Base-by-base conservation (phyloP, 2,113 vertebrate genomes). In the Cinclus cinclus region DNA sequence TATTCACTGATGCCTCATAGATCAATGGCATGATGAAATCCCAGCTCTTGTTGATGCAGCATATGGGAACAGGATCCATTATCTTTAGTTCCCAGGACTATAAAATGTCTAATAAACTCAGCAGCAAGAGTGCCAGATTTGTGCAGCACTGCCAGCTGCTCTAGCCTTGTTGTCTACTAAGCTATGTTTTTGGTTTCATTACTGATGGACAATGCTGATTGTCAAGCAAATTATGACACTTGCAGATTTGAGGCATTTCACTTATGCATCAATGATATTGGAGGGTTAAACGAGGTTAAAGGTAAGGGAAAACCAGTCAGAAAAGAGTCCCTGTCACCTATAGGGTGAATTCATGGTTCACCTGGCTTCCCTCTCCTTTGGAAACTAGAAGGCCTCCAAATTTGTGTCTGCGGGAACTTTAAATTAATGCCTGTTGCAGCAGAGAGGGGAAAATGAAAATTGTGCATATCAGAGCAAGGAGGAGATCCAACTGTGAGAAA, bases 71-170 rank as follows among this genome's bases (percentile, higher is more conserved):
- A 13, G 94, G 81, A 80, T 94, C 93, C 88, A 91, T 94, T 95
- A 92, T 92, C 96, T 96, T 95, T 96, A 93, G 91, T 94, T 97
- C 96, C 96, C 94, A 95, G 84, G 86, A 92, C 94, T 96, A 90
- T 94, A 97, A 97, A 95, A 97, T 27, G 79, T 88, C 96, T 95
- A 96, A 96, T 97, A 97, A 97, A 97, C 87, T 95, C 92, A 92
- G 92, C 85, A 95, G 88, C 52, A 74, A 88, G 89, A 76, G 74
- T 83, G 89, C 95, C 95, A 96, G 93, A 87, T 91, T 91, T 67
- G 83, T 75, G 85, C n/a, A 9, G 83, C 81, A 65, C 56, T 96
- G 92, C 90, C 97, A 97, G 96, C 96, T 97, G 96, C 97, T 91
- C 60, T 70, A 93, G 74, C 62, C 89, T 95, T 78, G 39, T 73